These are phyloP conservation scores for Apamea crenata DNA, from an alignment of 2,888 invertebrate species.

Conservation along the genomic window DNA sequence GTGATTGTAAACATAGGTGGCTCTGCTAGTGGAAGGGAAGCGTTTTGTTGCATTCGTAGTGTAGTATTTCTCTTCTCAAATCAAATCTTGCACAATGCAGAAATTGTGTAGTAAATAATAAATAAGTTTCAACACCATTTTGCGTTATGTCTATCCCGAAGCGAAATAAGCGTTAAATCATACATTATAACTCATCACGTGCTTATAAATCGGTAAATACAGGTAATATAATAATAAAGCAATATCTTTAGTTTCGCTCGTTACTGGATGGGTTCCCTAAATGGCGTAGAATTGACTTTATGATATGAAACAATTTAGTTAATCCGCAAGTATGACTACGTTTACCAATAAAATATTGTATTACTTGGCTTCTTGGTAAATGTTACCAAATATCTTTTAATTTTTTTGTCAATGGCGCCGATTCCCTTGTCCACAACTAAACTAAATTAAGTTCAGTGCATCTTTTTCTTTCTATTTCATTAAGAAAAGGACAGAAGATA, in stretches of 20 bases:
- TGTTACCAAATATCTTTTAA: not conserved
- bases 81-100: slow-evolving; percentile 19
- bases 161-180: slow-evolving; percentile 10
- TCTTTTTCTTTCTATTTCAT: too few relatives aligned
- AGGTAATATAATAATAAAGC: slow-evolving; percentile 25
- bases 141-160: not conserved
- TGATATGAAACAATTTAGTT: slow-evolving; percentile 71
- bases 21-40: not conserved
- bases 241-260: slow-evolving; percentile 50
- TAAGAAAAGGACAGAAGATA: too few relatives aligned
- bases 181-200: not conserved
- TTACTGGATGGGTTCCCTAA: slow-evolving; percentile 44
- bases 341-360: slow-evolving; percentile 55
- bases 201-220: slow-evolving; percentile 22
- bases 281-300: slow-evolving; percentile 62
- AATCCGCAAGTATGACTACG: slow-evolving; percentile 48
- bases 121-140: too few relatives aligned
- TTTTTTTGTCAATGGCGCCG: not conserved
- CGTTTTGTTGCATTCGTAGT: too few relatives aligned
- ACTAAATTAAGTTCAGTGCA: too few relatives aligned
- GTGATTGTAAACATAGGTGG: slow-evolving; percentile 70
- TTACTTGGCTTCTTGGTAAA: slow-evolving; percentile 50
- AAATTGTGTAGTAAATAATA: too few relatives aligned
- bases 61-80: not conserved
- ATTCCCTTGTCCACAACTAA: too few relatives aligned